Base-by-base conservation (phyloP, 1,140 invertebrate genomes). In the Helicoverpa zea region DNA sequence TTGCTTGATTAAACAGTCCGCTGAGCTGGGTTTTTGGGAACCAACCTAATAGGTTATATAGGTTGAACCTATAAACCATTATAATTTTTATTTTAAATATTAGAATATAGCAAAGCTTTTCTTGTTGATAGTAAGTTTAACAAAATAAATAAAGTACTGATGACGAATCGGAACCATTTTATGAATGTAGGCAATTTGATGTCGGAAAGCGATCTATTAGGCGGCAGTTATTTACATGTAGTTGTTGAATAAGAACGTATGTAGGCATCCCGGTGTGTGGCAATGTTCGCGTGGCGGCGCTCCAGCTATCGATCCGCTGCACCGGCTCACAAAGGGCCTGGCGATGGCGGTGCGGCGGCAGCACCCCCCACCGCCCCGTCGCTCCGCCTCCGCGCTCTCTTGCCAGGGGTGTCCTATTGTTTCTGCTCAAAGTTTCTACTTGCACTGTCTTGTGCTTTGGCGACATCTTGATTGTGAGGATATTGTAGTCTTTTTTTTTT, bases 251-350 rank as follows among this genome's bases (percentile, higher is more conserved):
- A 68, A 10, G 18, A 51, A 68, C 49, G 9, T 51, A 51, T 51
- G 13, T 14, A 12, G 35, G 63, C 49, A 49, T 51, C 16, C 47
- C 51, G 23, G 23, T 70, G 61, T 70, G 72, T 74, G 61, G 59
- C 16, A 35, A 56, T 14, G 73, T n/a, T 30, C 73, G 73, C 63
- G 51, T 43, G 30, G 74, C 43, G 73, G 35, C 18, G 61, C 66
- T 73, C 30, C 74, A 47, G 54, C 54, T 61, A 61, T 59, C 51
- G 56, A 72, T 76, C 58, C 16, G 74, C 23, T 76, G 74, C 74
- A 63, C 78, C 66, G 54, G 56, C 66, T 43, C 58, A 49, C 56
- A 49, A 52, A 52, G 56, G 51, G 68, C 51, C 29, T 11, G 14
- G 30, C 23, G 56, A 10, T 58, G 51, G 29, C 70, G 14, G n/a